phyloP scores from a whole-genome alignment of 2,888 invertebrate species.

The Drosophila subsilvestris region DNA sequence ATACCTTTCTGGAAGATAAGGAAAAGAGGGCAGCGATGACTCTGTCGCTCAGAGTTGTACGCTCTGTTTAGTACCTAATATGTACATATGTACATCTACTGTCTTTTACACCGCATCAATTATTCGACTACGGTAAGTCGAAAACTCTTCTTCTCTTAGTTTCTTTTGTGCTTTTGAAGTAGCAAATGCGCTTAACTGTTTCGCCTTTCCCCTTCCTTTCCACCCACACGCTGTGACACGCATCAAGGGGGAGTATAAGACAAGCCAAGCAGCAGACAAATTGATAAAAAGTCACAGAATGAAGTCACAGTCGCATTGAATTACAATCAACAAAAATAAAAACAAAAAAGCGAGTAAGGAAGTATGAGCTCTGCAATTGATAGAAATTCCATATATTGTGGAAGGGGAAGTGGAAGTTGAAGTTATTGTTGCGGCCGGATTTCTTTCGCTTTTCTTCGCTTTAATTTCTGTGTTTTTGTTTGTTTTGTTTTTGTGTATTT shows the following conservation, averaged over 20 bases:
- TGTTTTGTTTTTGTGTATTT: not conserved
- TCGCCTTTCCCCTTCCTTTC: constrained; percentile 19
- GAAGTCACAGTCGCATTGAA: constrained; percentile 40
- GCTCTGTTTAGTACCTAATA: too few species aligned
- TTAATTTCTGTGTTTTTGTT: constrained; percentile 22
- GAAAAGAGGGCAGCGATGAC: too few species aligned
- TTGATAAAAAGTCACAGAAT: constrained; percentile 54
- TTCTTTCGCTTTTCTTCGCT: constrained; percentile 10
- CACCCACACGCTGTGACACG: constrained; percentile 22
- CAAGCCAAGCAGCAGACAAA: constrained; percentile 39
- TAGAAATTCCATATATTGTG: constrained; percentile 15
- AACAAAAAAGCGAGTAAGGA: constrained; percentile 6
- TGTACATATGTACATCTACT: too few species aligned
- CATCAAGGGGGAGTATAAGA: constrained; percentile 7
- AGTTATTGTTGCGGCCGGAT: constrained; percentile 11
- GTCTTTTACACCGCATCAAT: not conserved
- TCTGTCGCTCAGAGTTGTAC: too few species aligned
- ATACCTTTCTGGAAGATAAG: too few species aligned
- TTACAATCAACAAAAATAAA: constrained; percentile 22
- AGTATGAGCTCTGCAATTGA: not conserved
- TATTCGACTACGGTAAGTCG: constrained; percentile 8
- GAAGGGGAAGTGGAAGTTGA: not conserved
- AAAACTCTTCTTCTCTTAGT: constrained; percentile 2
- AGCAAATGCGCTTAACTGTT: constrained; percentile 37
- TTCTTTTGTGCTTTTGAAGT: constrained; percentile 11